These are phyloP conservation scores for Zophobas atratus DNA, from an alignment of 1,140 invertebrate genomes.

Conservation along the genomic window DNA sequence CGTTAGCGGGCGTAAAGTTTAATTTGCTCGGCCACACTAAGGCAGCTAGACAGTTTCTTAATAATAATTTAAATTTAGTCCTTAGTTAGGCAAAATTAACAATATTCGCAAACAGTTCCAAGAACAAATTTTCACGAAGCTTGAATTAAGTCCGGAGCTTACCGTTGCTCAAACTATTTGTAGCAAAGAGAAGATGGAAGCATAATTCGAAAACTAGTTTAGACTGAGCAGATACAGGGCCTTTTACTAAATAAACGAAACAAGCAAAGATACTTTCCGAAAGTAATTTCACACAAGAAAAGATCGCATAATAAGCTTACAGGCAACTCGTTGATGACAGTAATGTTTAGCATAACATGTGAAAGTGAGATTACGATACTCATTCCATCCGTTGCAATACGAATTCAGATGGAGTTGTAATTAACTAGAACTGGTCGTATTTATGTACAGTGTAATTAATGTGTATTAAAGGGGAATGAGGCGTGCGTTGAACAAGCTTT, in stretches of 20 bases:
- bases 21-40: not conserved
- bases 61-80: constrained; percentile 29
- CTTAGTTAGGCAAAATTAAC: constrained; percentile 37
- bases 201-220: constrained; percentile 42
- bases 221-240: constrained; percentile 30
- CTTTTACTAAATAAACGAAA: constrained; percentile 46
- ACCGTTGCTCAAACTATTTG: constrained; percentile 38
- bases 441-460: constrained; percentile 53
- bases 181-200: constrained; percentile 2
- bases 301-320: constrained; percentile 51
- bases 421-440: constrained; percentile 49
- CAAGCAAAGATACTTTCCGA: constrained; percentile 47
- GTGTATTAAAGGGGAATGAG: constrained; percentile 47
- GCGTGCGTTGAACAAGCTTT: not conserved
- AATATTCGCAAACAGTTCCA: constrained; percentile 40
- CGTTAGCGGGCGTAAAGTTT: constrained; percentile 14
- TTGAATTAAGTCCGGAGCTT: constrained; percentile 35
- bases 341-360: constrained; percentile 44
- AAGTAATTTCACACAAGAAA: constrained; percentile 58
- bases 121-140: constrained; percentile 35
- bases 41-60: not conserved
- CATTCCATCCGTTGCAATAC: constrained; percentile 37
- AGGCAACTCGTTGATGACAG: constrained; percentile 44
- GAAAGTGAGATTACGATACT: constrained; percentile 43
- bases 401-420: constrained; percentile 53